phyloP scores from a whole-genome alignment of 2,797 vertebrate species.

The Mormyrus hasselquistii region DNA sequence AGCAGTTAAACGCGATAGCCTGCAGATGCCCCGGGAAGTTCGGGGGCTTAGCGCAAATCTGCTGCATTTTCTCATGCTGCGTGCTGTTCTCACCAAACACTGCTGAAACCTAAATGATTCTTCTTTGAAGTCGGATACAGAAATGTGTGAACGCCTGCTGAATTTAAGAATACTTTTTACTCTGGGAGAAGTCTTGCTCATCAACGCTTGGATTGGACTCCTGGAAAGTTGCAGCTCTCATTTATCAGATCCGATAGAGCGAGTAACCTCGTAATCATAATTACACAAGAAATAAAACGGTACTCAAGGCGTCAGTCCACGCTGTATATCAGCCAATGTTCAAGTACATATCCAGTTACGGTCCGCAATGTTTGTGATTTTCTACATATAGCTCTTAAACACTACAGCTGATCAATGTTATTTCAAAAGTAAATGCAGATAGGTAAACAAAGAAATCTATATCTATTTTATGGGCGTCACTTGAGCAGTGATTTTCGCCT shows the following conservation, averaged over 20 bases:
- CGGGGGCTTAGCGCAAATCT: neutral
- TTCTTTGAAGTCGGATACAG: neutral
- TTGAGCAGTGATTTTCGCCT: neutral
- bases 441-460: too few relatives aligned
- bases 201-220: neutral
- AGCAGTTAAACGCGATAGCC: neutral
- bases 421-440: neutral
- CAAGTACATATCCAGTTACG: neutral
- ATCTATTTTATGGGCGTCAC: neutral
- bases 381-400: neutral
- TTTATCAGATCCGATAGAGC: neutral
- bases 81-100: neutral
- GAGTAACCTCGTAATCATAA: neutral
- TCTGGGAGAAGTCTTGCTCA: neutral
- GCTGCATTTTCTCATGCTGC: neutral
- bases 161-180: neutral
- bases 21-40: neutral
- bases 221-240: neutral
- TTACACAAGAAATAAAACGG: neutral
- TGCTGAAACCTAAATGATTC: neutral
- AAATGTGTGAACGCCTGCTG: neutral
- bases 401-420: neutral
- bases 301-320: neutral
- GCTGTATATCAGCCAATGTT: neutral
- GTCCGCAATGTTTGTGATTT: neutral